Conservation (phyloP, 1,140 invertebrate species). For the Mercenaria mercenaria region DNA sequence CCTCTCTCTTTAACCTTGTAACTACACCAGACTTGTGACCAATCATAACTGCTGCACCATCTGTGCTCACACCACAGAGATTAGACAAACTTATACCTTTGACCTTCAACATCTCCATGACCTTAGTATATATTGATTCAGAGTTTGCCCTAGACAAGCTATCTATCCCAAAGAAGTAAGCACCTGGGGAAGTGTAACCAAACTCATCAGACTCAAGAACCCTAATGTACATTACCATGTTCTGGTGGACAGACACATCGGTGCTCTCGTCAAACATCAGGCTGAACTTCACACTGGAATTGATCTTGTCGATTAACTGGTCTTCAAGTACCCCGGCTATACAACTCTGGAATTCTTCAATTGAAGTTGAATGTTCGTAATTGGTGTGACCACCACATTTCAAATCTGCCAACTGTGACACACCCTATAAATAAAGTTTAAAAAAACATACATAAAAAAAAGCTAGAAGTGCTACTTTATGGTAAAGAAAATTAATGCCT, state of each 20-base stretch:
- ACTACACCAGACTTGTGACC: too few relatives aligned
- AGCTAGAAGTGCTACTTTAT: too few relatives aligned
- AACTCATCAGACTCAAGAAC: constrained; percentile 7
- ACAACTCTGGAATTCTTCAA: neutral
- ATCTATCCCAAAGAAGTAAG: constrained; percentile 36
- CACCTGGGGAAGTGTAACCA: neutral
- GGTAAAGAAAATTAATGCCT: too few relatives aligned
- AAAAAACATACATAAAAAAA: too few relatives aligned
- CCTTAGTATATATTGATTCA: constrained; percentile 14
- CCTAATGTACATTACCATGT: constrained; percentile 28
- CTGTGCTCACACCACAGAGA: too few relatives aligned
- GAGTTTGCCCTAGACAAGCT: constrained; percentile 3
- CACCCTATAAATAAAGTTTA: constrained; percentile 38
- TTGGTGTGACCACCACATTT: neutral
- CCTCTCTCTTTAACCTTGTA: too few relatives aligned
- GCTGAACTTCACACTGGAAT: too few relatives aligned
- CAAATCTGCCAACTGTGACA: neutral
- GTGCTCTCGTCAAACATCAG: too few relatives aligned
- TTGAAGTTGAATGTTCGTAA: constrained; percentile 5
- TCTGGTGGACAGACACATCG: constrained; percentile 46
- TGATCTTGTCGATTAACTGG: neutral
- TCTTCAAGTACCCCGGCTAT: neutral
- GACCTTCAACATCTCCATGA: neutral
- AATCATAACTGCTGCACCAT: too few relatives aligned
- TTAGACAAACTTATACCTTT: constrained; percentile 30